These are phyloP conservation scores for Brachirus orientalis DNA, from an alignment of 2,113 vertebrate species.

Conservation along the genomic window DNA sequence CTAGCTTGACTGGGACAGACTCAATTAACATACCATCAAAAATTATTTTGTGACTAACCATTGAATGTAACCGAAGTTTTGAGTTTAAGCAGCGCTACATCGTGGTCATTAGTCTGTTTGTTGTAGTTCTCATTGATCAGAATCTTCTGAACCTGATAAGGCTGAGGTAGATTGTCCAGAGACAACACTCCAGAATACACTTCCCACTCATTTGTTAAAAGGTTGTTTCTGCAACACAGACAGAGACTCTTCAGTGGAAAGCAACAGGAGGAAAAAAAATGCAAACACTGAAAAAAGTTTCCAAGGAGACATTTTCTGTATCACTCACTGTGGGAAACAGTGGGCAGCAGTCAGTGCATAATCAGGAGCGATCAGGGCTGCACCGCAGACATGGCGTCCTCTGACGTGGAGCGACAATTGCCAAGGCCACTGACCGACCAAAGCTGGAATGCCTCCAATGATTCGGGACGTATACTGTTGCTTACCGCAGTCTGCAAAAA, in stretches of 20 bases:
- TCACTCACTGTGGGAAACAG: conserved; percentile 89
- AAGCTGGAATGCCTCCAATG: conserved; percentile 84
- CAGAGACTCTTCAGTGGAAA: conserved; percentile 2
- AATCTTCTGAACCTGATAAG: conserved; percentile 81
- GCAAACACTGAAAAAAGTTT: neutral
- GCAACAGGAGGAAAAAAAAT: no score
- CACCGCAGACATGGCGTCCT: conserved; percentile 87
- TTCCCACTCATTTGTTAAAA: conserved; percentile 78
- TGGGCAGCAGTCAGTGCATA: conserved; percentile 92
- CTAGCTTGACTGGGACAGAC: neutral
- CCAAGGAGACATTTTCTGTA: neutral
- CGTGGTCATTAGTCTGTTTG: conserved; percentile 80
- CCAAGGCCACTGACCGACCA: conserved; percentile 90
- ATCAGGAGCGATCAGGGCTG: conserved; percentile 85
- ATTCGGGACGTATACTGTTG: conserved; percentile 82
- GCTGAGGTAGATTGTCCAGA: conserved; percentile 62
- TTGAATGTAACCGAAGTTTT: conserved; percentile 76
- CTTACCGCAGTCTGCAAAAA: conserved; percentile 84
- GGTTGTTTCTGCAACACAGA: conserved; percentile 43
- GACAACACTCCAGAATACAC: conserved; percentile 84
- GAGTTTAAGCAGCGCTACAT: conserved; percentile 88
- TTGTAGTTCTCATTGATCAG: conserved; percentile 87
- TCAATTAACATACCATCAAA: neutral
- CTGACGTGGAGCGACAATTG: conserved; percentile 88
- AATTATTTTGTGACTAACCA: conserved; percentile 71